phyloP scores from a whole-genome alignment of 2,113 vertebrate genomes.

The Ovibos moschatus region DNA sequence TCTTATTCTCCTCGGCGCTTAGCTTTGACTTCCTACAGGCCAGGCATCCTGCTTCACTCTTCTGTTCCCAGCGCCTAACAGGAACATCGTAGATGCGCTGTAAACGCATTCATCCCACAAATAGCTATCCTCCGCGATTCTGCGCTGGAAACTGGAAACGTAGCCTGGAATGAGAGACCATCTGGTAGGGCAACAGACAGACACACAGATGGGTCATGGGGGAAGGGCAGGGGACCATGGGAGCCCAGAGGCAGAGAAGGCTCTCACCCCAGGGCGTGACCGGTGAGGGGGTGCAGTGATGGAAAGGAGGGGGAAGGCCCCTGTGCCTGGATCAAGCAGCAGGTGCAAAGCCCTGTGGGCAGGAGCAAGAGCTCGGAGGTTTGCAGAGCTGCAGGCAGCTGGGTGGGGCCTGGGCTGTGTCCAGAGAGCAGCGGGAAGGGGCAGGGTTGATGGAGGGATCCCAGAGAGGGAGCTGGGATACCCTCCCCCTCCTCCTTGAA shows the following conservation, averaged over 20 bases:
- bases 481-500: not conserved
- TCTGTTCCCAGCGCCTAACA: fast-evolving
- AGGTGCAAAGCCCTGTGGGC: not conserved
- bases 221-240: fast-evolving
- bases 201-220: fast-evolving
- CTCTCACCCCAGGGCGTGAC: not conserved
- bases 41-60: not conserved
- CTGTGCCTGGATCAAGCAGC: not conserved
- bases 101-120: fast-evolving
- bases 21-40: not conserved
- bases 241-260: not conserved
- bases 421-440: not conserved
- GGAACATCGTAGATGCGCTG: fast-evolving
- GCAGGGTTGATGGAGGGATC: not conserved
- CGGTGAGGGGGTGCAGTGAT: not conserved
- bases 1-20: fast-evolving
- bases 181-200: not conserved
- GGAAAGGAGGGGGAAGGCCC: not conserved
- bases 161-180: not conserved
- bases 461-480: fast-evolving
- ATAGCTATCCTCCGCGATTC: fast-evolving
- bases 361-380: not conserved
- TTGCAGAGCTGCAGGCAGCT: not conserved
- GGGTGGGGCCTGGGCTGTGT: too few relatives aligned
- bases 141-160: not conserved